phyloP scores from a whole-genome alignment of 1,140 invertebrate genomes.

The Tetramorium alpestre region DNA sequence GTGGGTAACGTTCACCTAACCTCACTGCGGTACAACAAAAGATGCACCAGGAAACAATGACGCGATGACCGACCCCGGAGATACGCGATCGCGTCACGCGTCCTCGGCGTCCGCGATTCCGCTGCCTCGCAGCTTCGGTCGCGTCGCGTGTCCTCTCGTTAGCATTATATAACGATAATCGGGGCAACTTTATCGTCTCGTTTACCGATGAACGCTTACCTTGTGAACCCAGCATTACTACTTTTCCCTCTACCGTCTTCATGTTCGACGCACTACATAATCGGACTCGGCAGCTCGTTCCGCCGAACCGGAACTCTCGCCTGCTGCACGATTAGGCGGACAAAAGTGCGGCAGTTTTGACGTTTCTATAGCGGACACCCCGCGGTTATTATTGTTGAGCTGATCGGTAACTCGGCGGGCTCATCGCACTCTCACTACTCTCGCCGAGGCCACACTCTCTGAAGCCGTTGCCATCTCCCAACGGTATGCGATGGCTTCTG shows the following conservation, averaged over 20 bases:
- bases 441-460: neutral
- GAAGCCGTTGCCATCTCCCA: slow-evolving; percentile 5
- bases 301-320: neutral
- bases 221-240: slow-evolving; percentile 93
- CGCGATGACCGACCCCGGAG: neutral
- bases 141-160: neutral
- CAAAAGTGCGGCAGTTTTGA: slow-evolving; percentile 16
- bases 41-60: neutral
- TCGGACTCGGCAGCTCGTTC: neutral
- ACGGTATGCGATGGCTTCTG: neutral
- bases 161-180: slow-evolving; percentile 21
- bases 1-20: slow-evolving; percentile 4
- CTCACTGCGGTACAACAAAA: neutral
- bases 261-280: slow-evolving; percentile 57
- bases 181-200: neutral
- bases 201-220: slow-evolving; percentile 86
- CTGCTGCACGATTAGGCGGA: neutral
- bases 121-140: neutral
- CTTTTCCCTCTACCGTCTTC: slow-evolving; percentile 91
- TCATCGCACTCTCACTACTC: neutral
- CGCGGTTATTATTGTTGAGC: neutral
- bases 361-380: neutral
- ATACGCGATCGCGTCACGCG: neutral
- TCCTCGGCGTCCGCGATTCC: neutral
- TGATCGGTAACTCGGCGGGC: slow-evolving; percentile 4